phyloP scores from a whole-genome alignment of 2,113 vertebrate genomes.

The Dendrocopos noguchii region DNA sequence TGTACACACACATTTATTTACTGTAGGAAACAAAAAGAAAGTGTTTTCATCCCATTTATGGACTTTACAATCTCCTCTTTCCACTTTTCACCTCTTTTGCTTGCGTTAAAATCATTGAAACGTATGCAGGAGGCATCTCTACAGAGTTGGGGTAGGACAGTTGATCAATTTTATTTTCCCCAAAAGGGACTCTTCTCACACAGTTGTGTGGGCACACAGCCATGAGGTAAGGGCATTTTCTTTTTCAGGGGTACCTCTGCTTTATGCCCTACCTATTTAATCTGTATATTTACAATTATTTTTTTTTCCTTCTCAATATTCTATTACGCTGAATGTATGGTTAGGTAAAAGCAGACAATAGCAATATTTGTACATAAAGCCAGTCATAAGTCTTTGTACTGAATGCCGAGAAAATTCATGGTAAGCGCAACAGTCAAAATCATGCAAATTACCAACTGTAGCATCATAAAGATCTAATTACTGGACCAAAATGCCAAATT shows the following conservation, averaged over 20 bases:
- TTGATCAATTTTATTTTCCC: not conserved
- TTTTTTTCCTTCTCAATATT: not conserved
- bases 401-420: constrained; percentile 27
- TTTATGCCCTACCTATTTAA: not conserved
- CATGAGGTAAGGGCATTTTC: not conserved
- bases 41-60: not conserved
- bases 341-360: not conserved
- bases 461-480: constrained; percentile 64
- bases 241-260: not conserved
- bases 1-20: not conserved
- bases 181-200: not conserved
- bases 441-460: constrained; percentile 64
- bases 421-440: constrained; percentile 43
- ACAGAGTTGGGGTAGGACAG: not conserved
- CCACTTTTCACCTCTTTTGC: not conserved
- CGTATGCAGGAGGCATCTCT: not conserved
- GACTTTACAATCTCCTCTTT: not conserved
- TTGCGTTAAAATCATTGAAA: not conserved
- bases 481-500: constrained; percentile 56
- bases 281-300: not conserved
- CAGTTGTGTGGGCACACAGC: not conserved
- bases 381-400: not conserved
- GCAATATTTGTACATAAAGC: not conserved
- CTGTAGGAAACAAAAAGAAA: not conserved
- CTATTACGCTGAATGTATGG: not conserved